phyloP scores from a whole-genome alignment of 2,888 invertebrate species.

The Orchestes rusci region DNA sequence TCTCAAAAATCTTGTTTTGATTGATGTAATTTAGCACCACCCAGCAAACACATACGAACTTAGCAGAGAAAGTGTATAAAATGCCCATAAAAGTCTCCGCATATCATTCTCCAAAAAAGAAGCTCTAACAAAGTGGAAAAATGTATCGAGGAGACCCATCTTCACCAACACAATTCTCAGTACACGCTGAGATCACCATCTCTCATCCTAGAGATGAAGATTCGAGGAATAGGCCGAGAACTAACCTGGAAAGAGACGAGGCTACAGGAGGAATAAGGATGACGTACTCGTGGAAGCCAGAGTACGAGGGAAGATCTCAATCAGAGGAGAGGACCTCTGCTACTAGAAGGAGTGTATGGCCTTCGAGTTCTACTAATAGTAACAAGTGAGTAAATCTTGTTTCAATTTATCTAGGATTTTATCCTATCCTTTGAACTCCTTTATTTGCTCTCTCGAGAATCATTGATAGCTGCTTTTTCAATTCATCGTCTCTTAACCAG shows the following conservation, averaged over 20 bases:
- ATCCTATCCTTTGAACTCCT: background rate
- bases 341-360: conserved; percentile 9
- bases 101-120: conserved; percentile 12
- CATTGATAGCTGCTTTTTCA: too few relatives aligned
- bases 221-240: conserved; percentile 40
- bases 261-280: conserved; percentile 47
- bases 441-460: too few relatives aligned
- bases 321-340: conserved; percentile 11
- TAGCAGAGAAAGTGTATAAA: too few relatives aligned
- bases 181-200: conserved; percentile 61
- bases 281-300: conserved; percentile 46
- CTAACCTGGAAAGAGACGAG: conserved; percentile 42
- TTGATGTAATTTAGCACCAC: too few relatives aligned
- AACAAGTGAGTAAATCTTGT: conserved; percentile 16
- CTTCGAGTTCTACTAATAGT: conserved; percentile 15
- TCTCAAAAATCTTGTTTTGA: too few relatives aligned
- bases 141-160: conserved; percentile 18
- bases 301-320: conserved; percentile 18
- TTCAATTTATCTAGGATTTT: background rate
- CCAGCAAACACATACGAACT: too few relatives aligned
- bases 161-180: conserved; percentile 47
- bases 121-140: background rate
- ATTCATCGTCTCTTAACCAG: too few relatives aligned
- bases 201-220: conserved; percentile 46
- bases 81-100: too few relatives aligned